Evolutionary conservation across 2,113 vertebrate genomes (phyloP).

Genomic region (Phalacrocorax carbo): DNA sequence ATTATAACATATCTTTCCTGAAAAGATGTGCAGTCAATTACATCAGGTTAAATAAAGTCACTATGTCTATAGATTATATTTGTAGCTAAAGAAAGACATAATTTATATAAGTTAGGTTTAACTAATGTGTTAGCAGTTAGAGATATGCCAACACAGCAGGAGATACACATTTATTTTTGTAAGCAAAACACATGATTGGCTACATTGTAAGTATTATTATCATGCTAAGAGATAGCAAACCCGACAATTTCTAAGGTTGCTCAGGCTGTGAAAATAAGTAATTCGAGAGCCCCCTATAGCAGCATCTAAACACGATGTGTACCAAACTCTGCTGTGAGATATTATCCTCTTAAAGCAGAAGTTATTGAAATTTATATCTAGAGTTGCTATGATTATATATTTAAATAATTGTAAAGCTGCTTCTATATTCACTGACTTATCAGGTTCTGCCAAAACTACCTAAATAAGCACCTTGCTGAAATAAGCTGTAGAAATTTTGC

Average conservation of each 20-base stretch:
- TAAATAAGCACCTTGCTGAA: constrained; percentile 36
- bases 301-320: neutral
- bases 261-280: neutral
- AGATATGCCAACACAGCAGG: neutral
- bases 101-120: constrained; percentile 2
- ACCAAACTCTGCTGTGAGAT: neutral
- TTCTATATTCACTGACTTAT: constrained; percentile 9
- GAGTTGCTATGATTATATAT: neutral
- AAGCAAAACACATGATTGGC: neutral
- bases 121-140: constrained; percentile 7
- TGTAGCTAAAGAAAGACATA: neutral
- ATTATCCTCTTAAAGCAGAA: neutral
- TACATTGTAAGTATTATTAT: neutral
- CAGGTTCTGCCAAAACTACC: neutral
- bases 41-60: constrained; percentile 10
- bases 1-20: constrained; percentile 1
- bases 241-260: neutral
- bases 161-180: neutral
- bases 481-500: constrained; percentile 16
- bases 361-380: constrained; percentile 33
- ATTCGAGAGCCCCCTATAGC: neutral
- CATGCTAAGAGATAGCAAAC: neutral
- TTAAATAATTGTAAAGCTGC: constrained; percentile 24
- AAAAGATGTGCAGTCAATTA: constrained; percentile 13
- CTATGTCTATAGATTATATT: neutral